phyloP scores from a whole-genome alignment of 1,140 invertebrate species.

The Acromyrmex echinatior region DNA sequence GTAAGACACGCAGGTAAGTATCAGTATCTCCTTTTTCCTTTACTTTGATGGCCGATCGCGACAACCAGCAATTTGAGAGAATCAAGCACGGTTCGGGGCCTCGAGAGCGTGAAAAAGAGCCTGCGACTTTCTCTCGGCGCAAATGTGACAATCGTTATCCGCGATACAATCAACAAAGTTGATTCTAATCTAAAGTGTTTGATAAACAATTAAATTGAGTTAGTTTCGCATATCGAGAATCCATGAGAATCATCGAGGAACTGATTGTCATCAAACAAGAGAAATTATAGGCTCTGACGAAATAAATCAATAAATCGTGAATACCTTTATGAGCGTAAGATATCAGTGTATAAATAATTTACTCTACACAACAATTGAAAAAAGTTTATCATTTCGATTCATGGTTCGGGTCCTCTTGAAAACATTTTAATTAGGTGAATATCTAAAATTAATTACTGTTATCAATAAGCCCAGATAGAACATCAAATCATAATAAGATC shows the following conservation, averaged over 20 bases:
- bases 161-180: slow-evolving; percentile 29
- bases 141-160: slow-evolving; percentile 69
- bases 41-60: slow-evolving; percentile 33
- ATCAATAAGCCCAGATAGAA: too few species aligned
- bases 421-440: too few species aligned
- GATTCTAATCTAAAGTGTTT: slow-evolving; percentile 36
- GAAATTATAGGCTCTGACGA: background rate
- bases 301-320: too few species aligned
- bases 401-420: too few species aligned
- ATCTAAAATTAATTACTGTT: too few species aligned
- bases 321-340: too few species aligned
- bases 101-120: slow-evolving; percentile 63
- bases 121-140: slow-evolving; percentile 70
- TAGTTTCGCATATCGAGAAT: background rate
- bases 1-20: background rate
- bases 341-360: too few species aligned
- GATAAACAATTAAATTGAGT: slow-evolving; percentile 43
- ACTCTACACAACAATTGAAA: too few species aligned
- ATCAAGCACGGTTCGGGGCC: slow-evolving; percentile 67
- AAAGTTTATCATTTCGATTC: too few species aligned
- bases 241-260: background rate
- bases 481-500: too few species aligned
- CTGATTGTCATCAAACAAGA: background rate
- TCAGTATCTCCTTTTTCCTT: background rate
- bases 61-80: slow-evolving; percentile 49